Conservation (phyloP, 2,888 invertebrate species). For the Tenodera sinensis region DNA sequence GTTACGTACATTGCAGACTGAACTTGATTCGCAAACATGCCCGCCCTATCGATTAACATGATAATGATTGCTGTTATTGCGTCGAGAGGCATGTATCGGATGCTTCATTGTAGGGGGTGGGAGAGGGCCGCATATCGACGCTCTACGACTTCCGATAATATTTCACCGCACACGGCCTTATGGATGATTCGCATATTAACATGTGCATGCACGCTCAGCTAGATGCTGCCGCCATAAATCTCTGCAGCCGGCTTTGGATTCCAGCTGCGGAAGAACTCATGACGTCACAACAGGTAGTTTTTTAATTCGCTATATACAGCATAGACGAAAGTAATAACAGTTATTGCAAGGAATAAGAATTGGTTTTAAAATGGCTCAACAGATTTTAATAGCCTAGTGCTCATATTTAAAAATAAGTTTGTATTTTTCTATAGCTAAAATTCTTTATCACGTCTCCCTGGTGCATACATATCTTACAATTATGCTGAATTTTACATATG, state of each 20-base stretch:
- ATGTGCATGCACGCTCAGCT: not conserved
- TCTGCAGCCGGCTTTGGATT: not conserved
- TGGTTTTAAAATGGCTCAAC: no score
- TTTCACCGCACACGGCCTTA: not conserved
- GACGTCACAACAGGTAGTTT: constrained; percentile 15
- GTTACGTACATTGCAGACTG: not conserved
- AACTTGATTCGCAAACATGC: not conserved
- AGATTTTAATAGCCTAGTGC: no score
- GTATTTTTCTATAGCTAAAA: no score
- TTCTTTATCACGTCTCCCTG: no score
- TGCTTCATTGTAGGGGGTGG: not conserved
- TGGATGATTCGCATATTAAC: constrained; percentile 9
- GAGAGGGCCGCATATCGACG: not conserved
- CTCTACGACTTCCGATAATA: constrained; percentile 7
- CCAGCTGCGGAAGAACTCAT: not conserved
- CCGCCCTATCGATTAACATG: constrained; percentile 2
- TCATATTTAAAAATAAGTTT: no score
- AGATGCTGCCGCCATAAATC: not conserved
- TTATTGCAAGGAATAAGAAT: no score
- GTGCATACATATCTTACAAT: no score
- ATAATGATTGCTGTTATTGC: constrained; percentile 5
- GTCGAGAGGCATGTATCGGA: constrained; percentile 11
- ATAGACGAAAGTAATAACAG: no score
- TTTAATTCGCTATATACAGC: not conserved
- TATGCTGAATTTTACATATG: no score